Conservation (phyloP, 2,888 invertebrate species). For the Conus canariensis region DNA sequence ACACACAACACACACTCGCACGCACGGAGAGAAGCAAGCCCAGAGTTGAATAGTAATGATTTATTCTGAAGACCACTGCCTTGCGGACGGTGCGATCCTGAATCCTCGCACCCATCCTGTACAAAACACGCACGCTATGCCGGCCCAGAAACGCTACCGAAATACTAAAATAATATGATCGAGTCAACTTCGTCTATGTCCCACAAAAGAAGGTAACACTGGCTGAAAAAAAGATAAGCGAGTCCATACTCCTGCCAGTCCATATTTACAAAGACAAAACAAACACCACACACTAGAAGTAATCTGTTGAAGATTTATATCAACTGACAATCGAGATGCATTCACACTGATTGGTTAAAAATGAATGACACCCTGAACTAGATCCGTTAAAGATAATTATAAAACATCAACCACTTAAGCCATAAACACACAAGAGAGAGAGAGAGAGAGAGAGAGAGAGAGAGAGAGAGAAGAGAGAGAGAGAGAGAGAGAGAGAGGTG, state of each 20-base stretch:
- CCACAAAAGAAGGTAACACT: neutral
- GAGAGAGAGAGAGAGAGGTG: neutral
- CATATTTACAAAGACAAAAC: neutral
- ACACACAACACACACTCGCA: too few species aligned
- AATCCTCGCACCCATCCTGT: neutral
- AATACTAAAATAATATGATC: neutral
- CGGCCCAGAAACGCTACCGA: neutral
- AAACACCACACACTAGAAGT: neutral
- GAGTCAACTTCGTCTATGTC: neutral
- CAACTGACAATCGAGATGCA: too few species aligned
- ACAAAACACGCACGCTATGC: neutral
- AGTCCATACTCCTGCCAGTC: neutral
- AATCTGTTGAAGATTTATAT: neutral
- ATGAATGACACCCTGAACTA: neutral
- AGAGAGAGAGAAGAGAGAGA: neutral
- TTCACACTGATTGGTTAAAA: too few species aligned
- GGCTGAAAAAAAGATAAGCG: neutral
- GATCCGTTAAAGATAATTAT: neutral
- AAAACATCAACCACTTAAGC: neutral
- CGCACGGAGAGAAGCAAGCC: too few species aligned
- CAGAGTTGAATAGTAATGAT: neutral
- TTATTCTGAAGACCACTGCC: neutral
- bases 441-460: neutral
- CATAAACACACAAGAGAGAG: neutral
- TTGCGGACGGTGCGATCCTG: neutral